Evolutionary conservation across 2,888 invertebrate species (phyloP), one percentile per base, ranked within the genome.

Genomic region (Mamestra brassicae): DNA sequence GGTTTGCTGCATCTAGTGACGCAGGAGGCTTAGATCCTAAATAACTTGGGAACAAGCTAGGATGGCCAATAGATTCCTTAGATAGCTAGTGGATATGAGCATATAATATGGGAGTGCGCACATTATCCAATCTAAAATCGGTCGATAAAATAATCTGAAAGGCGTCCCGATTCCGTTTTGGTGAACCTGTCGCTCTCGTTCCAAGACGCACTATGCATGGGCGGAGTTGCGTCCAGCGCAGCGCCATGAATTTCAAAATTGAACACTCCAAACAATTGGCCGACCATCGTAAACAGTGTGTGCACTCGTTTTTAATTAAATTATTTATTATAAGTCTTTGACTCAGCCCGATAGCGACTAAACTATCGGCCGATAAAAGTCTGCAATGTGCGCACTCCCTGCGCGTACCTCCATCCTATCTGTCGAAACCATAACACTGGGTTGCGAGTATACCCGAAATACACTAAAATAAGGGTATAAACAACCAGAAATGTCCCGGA

Each of bases 361-460:
- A 78, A 63, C 79, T 82, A 79, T 79, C 83, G 69, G 83, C 69
- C 83, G 79, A 79, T 75, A 64, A 75, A 69, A 74, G 58, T 69
- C 69, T 82, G 79, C 74, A 65, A 79, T 79, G 81, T 82, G 81
- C 81, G 81, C 81, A 83, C 83, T 82, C 81, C 83, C 81, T 75
- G 63, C 75, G 81, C 79, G 78, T 74, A 82, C 62, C 75, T 75
- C 83, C 81, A 82, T 79, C 81, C 50, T 55, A 47, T 67, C 45
- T 54, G 38, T 70, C 54, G 47, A 65, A 69, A 71, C 38, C 36
- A 66, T 69, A 34, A 57, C 55, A 64, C 70, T 54, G 66, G 60
- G 17, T 42, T 72, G 47, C 15, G n/a, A 54, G 42, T 60, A 17
- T 61, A 52, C 68, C 69, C 38, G 38, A 34, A 76, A n/a, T 17